phyloP scores from a whole-genome alignment of 2,797 vertebrate species.

The Sebastes wilsoni region DNA sequence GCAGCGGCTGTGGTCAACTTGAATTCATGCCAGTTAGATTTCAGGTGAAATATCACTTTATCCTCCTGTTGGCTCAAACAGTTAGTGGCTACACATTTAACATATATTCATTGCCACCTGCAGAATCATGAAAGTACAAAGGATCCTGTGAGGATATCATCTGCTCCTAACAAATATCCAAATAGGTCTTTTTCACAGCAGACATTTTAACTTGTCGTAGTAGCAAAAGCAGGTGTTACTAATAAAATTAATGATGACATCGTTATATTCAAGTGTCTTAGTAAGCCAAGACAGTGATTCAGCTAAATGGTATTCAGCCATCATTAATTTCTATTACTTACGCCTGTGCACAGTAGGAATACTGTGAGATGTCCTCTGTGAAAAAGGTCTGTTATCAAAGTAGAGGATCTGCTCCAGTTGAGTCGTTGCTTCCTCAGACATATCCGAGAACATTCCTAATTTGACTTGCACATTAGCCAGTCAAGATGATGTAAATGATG shows the following conservation, averaged over 20 bases:
- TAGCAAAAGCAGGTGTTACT: not conserved
- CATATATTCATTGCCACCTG: not conserved
- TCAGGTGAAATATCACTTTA: not conserved
- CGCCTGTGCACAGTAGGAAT: not conserved
- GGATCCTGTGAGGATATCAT: not conserved
- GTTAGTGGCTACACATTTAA: not conserved
- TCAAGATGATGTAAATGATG: slow-evolving; percentile 10
- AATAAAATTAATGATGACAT: not conserved
- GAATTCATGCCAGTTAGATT: not conserved
- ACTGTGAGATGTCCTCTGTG: not conserved
- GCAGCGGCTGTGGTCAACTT: not conserved
- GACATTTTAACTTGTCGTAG: not conserved
- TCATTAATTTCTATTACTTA: not conserved
- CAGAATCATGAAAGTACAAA: not conserved
- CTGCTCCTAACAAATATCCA: not conserved
- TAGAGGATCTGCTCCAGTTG: not conserved
- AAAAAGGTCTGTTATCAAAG: not conserved
- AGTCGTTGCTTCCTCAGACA: not conserved
- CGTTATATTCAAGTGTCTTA: not conserved
- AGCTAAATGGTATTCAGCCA: not conserved
- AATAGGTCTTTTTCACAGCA: not conserved
- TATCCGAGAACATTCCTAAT: slow-evolving; percentile 32
- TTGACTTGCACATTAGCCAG: slow-evolving; percentile 12
- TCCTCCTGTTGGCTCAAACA: not conserved
- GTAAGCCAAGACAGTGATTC: not conserved